phyloP scores from a whole-genome alignment of 2,797 vertebrate species.

The Argentina silus region DNA sequence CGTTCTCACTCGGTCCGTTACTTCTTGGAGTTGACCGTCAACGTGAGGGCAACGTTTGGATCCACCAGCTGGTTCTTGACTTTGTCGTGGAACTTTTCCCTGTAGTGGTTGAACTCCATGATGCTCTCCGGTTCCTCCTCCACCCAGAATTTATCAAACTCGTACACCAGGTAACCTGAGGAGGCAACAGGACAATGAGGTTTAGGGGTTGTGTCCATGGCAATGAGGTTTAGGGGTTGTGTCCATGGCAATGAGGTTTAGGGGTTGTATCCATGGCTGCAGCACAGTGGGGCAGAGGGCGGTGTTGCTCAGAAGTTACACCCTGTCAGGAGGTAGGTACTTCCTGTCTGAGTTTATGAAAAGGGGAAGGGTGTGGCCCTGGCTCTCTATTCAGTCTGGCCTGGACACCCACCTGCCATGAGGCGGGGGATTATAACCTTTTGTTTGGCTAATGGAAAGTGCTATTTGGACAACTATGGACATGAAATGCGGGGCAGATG shows the following conservation, averaged over 20 bases:
- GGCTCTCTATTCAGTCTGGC: too few relatives aligned
- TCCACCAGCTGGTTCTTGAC: slow-evolving; percentile 85
- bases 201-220: neutral
- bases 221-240: neutral
- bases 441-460: too few relatives aligned
- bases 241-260: neutral
- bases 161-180: slow-evolving; percentile 92
- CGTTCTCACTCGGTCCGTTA: slow-evolving; percentile 26
- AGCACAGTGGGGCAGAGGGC: too few relatives aligned
- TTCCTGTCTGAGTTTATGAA: too few relatives aligned
- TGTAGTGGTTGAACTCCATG: slow-evolving; percentile 97
- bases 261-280: neutral
- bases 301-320: too few relatives aligned
- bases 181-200: neutral
- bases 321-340: too few relatives aligned
- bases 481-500: too few relatives aligned
- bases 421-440: too few relatives aligned
- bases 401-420: too few relatives aligned
- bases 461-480: too few relatives aligned
- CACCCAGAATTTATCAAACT: slow-evolving; percentile 98
- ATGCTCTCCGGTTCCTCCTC: slow-evolving; percentile 95
- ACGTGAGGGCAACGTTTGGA: slow-evolving; percentile 74
- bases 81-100: slow-evolving; percentile 93
- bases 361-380: too few relatives aligned
- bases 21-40: slow-evolving; percentile 58